A percentile compares a stretch with the other conserved stretches of the same genome.
Evolutionary conservation across 2,113 vertebrate genomes (phyloP).

Genomic region (Pyxicephalus adspersus): DNA sequence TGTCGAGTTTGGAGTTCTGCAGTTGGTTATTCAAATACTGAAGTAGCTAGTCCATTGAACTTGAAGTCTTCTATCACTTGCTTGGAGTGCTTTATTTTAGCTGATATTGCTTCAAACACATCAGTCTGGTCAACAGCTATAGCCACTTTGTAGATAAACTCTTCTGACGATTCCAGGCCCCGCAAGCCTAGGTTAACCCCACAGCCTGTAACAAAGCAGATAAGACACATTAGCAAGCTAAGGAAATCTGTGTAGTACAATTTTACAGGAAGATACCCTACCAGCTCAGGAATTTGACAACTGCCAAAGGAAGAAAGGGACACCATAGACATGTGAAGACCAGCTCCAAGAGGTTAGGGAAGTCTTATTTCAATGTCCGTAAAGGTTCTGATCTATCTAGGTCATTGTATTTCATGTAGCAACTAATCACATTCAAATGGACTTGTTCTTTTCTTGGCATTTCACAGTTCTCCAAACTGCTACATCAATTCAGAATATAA

Average conservation of each 20-base stretch:
- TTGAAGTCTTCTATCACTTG: conserved; percentile 76
- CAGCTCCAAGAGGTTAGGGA: no score
- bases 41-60: conserved; percentile 68
- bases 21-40: conserved; percentile 69
- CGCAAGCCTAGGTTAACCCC: conserved; percentile 78
- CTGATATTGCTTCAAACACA: conserved; percentile 73
- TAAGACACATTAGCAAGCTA: not conserved
- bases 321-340: no score
- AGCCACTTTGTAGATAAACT: conserved; percentile 75
- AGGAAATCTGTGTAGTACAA: not conserved
- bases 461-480: no score
- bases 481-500: no score
- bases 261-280: no score
- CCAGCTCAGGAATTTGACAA: no score
- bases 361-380: no score
- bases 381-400: no score
- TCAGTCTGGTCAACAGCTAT: conserved; percentile 75
- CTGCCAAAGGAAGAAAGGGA: no score
- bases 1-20: not conserved
- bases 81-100: conserved; percentile 76
- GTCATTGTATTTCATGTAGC: no score
- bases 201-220: conserved; percentile 66
- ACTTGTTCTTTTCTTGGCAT: no score
- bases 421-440: no score
- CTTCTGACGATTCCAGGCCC: conserved; percentile 76